phyloP scores from a whole-genome alignment of 92 coral and sea anemone genomes.

The Pocillopora meandrina region DNA sequence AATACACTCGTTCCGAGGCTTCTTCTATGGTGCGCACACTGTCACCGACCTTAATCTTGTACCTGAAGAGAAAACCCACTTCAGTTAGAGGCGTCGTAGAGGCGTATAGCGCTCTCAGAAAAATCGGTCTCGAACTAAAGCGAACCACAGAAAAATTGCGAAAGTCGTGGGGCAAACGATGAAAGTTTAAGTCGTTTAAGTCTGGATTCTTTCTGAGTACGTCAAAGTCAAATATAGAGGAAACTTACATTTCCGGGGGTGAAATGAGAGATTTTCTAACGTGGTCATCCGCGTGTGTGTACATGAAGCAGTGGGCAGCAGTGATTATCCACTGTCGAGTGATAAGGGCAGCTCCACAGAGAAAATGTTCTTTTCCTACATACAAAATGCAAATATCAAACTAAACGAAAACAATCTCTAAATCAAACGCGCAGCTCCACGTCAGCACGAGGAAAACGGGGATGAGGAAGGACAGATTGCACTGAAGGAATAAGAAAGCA shows the following conservation, averaged over 20 bases:
- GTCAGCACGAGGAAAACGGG: too few relatives aligned
- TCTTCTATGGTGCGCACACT: constrained; percentile 35
- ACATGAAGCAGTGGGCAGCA: constrained; percentile 70
- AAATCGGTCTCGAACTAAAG: too few relatives aligned
- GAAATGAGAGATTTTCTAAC: constrained; percentile 13
- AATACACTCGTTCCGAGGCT: constrained; percentile 31
- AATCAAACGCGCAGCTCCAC: not conserved
- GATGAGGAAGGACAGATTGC: too few relatives aligned
- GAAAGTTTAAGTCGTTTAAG: too few relatives aligned
- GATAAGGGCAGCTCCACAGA: constrained; percentile 73
- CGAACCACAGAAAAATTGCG: too few relatives aligned
- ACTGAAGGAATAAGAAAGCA: too few relatives aligned
- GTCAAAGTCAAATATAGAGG: too few relatives aligned
- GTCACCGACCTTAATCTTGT: constrained; percentile 62
- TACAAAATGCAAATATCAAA: not conserved
- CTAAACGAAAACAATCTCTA: not conserved
- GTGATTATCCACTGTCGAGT: constrained; percentile 61
- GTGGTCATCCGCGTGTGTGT: constrained; percentile 19
- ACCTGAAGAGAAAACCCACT: constrained; percentile 16
- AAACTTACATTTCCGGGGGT: constrained; percentile 37
- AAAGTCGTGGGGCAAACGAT: too few relatives aligned
- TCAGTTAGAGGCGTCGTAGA: too few relatives aligned
- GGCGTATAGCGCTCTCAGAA: too few relatives aligned
- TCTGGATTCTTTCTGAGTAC: too few relatives aligned
- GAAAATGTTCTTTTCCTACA: constrained; percentile 27